Evolutionary conservation across 2,888 invertebrate genomes (phyloP), one percentile per base, ranked within the genome.

Genomic region (Hyposoter dolosus): DNA sequence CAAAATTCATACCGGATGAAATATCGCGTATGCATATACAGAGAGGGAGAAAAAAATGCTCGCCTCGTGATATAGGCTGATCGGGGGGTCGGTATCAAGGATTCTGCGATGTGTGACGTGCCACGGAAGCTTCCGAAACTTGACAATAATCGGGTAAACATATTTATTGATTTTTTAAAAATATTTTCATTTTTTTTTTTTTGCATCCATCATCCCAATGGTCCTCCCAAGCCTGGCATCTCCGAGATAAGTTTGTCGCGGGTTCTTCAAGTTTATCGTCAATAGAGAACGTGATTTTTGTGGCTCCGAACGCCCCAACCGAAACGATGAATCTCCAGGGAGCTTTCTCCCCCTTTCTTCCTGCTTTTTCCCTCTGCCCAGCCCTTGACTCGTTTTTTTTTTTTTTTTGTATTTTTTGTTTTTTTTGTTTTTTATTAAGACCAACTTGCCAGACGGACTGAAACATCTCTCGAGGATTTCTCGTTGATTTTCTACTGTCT

Each of bases 401-500:
- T 63, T 63, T 4, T 66, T 19, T 19, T n/a, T 17, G 7, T 71
- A 32, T 32, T 35, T 53, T 45, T 63, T 15, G 17, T 15, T 32
- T 40, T 66, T 40, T 19, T n/a, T 7, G 3, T 71, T 50, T 32
- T 35, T 53, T 45, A 28, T 32, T 32, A 53, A 71, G 71, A 71
- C 3, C 50, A 66, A 40, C 66, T 66, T 71, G n/a, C 32, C 71
- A 53, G 50, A 35, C 32, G 17, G 53, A 35, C n/a, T 40, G 15
- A 23, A 53, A 35, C 47, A 53, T 43, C 66, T 43, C 65, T 80
- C 60, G 32, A n/a, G 72, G 47, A 53, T 15, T 66, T 53, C 19
- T 43, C 83, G 72, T 74, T 83, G 68, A 79, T 75, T 79, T 50
- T 47, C 32, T n/a, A 63, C 63, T 75, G 63, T 63, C 63, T 63